Evolutionary conservation across 2,113 vertebrate genomes (phyloP), one percentile per base, ranked within the genome.

Genomic region (Zosterops pallidus): DNA sequence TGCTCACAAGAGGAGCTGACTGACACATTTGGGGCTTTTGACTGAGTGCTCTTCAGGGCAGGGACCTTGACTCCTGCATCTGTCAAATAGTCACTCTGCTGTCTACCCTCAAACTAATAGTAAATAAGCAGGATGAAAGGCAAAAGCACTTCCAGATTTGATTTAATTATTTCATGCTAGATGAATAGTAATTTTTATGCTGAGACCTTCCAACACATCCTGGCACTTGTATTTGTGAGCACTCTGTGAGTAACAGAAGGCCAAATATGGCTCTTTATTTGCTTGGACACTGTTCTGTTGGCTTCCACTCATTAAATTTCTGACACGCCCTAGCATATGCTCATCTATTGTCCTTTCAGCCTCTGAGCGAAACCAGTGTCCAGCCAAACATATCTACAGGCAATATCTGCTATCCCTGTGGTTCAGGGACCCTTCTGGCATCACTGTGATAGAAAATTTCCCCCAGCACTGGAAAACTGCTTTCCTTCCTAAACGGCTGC

Each of bases 161-260:
- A 69, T 89, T 91, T 94, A 92, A 94, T 93, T 93, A 86, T 93
- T 93, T 96, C 72, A 57, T 68, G 76, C 64, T 72, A 55, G 62
- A 86, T 95, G 57, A 93, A 59, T 79, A 82, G 65, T 89, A 92
- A 95, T 94, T 94, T 94, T 37, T 82, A 42, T 82, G 90, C 83
- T 65, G 83, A 94, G 80, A 91, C 83, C 80, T 96, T 79, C 94
- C 72, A 92, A 50, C 60, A 81, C 53, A 89, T 95, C 67, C 69
- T 96, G 88, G 92, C 83, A 69, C 56, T 93, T 26, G 5, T 14
- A 39, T 69, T 79, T 89, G 68, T 93, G 88, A 97, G 69, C 90
- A 93, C 65, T 96, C 83, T 94, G 88, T 92, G 90, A 90, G 57
- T 89, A 96, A 95, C 62, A 62, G 92, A 78, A 94, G 86, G 80